Base-by-base conservation (phyloP, 1,140 invertebrate species). In the Venustaconcha ellipsiformis region DNA sequence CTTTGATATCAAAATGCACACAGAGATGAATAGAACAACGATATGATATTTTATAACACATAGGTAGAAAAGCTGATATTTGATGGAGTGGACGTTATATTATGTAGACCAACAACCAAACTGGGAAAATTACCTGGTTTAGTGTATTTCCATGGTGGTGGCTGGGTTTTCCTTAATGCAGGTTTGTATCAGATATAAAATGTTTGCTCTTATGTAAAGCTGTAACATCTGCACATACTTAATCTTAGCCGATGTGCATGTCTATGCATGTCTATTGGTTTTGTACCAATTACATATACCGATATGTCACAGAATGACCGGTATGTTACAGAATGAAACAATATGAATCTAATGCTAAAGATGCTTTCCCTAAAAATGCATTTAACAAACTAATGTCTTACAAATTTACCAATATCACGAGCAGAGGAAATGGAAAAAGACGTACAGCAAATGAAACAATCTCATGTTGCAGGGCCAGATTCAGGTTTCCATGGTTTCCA, bases 131-230 rank as follows among this genome's bases (percentile, higher is more conserved):
- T 69, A 20, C 68, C 75, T 20, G 75, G 59, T n/a, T 37, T 82
- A 23, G 26, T 82, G 14, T 82, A 69, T 60, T 70, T 74, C 23
- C 80, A 80, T 68, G 78, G 78, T 13, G 80, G 80, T 20, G 78
- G 80, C 12, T 82, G 78, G 78, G 64, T 62, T 8, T 23, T 72
- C 0, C n/a, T 72, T 2, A 73, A 59, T 26, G 63, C 70, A n/a
- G 72, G 80, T 80, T 67, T 70, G 59, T 55, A 60, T 15, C 63
- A 58, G n/a, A 57, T 59, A 0, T 55, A 57, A 14, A 8, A 17
- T 56, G 15, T 60, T 11, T 48, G 37, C 37, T 48, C 37, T 18
- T 30, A 17, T 67, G 37, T 17, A 18, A 63, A 17, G 20, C 17
- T 70, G 55, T 57, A 56, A 20, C 30, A 18, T 30, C 8, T 18